Evolutionary conservation across 2,888 invertebrate genomes (phyloP), one percentile per base, ranked within the genome.

Genomic region (Catocala fraxini): DNA sequence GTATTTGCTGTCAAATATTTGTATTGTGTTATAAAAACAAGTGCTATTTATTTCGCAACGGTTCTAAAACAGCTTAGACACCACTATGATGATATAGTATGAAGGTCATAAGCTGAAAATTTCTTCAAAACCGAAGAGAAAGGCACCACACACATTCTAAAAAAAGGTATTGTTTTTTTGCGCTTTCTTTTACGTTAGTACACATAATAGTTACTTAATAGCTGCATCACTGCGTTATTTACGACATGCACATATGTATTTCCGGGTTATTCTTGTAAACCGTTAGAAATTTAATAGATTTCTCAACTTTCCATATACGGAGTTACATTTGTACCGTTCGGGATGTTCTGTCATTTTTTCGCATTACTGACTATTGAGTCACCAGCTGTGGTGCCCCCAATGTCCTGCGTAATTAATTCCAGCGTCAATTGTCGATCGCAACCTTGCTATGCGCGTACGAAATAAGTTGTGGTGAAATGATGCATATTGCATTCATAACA

Each of bases 301-400:
- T 64, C 56, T 33, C 51, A 9, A 6, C 12, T 6, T 51, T 0
- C 55, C 63, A 6, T 59, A 9, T 65, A 48, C n/a, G 15, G 42
- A 10, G 6, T 5, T 56, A 64, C 59, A 52, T 49, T 61, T 56
- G 35, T 5, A 39, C 42, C 54, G 55, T 42, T 58, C 76, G 65
- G 83, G 81, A 80, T 65, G 73, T 76, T 13, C 39, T 52, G 58
- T 41, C 53, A 53, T n/a, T 9, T 49, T 13, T 5, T 45, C 58
- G 70, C 81, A 89, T 90, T 77, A 67, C 79, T 86, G 64, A 47
- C 13, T 6, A 72, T 81, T 89, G 90, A 90, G 79, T 91, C 91
- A 91, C 76, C 53, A 46, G 52, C 61, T 69, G 68, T 75, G 56
- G 65, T 77, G 80, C 81, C 79, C 78, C 81, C 79, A 65, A 61